Base-by-base conservation (phyloP, 1,140 invertebrate species). In the Phymorhynchus buccinoides region DNA sequence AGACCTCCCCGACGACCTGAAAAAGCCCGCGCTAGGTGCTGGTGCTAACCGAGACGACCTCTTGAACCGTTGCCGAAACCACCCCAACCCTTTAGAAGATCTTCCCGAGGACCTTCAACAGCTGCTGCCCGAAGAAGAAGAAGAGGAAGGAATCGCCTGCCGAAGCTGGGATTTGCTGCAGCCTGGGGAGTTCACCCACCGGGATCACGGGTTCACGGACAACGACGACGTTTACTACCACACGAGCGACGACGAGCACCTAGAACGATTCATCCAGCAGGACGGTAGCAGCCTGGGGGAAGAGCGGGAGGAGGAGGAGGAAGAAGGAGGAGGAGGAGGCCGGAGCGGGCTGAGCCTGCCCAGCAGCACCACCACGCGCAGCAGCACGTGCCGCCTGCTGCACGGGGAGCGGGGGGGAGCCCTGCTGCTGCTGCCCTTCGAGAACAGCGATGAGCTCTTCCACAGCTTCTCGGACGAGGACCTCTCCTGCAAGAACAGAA, bases 221-320 rank as follows among this genome's bases (percentile, higher is more conserved):
- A 22, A 52, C 48, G 68, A 71, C 35, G 30, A 35, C 68, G 12
- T 71, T 7, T 71, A 32, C 68, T 71, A 71, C 68, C 68, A 71
- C 68, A 71, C 6, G 30, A 71, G 68, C 68, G 68, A 71, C 68
- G 68, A 71, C 68, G 68, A 71, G 4, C 30, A 71, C 6, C 68
- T 71, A 32, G 35, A 71, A 32, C 30, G 30, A 7, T 71, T 35
- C 68, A 32, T 71, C 6, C 68, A 22, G 30, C 30, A 7, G 2
- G 30, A 71, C 30, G 27, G 30, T 32, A 32, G 9, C 30, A 32
- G 9, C 30, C 30, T 35, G 6, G 30, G 35, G 0, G 30, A 35
- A 12, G 12, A 71, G 35, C 30, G n/a, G n/a, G n/a, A n/a, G n/a
- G n/a, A n/a, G n/a, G n/a, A n/a, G n/a, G n/a, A n/a, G n/a, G n/a